phyloP scores from a whole-genome alignment of 2,888 invertebrate genomes.

The Diarsia brunnea region DNA sequence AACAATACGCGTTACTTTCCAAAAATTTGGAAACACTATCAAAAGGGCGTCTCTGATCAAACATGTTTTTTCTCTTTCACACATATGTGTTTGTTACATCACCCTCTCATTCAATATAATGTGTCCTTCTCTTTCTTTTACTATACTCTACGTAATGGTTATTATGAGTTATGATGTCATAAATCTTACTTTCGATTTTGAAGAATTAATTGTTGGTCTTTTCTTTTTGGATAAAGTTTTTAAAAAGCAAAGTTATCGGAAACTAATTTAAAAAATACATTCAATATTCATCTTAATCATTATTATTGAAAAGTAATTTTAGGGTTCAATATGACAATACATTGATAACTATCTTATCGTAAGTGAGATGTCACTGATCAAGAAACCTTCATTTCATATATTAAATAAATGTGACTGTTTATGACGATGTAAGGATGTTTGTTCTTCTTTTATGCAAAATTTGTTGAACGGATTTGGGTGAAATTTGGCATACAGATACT shows the following conservation, averaged over 20 bases:
- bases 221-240: not conserved
- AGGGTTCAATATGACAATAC: not conserved
- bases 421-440: not conserved
- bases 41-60: constrained; percentile 86
- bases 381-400: not conserved
- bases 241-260: not conserved
- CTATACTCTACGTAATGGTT: constrained; percentile 75
- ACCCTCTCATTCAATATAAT: constrained; percentile 61
- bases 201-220: constrained; percentile 4
- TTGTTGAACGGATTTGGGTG: too few relatives aligned
- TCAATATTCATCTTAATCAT: not conserved
- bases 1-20: constrained; percentile 88
- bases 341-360: too few relatives aligned
- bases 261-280: not conserved
- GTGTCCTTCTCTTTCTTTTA: constrained; percentile 69
- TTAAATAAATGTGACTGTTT: not conserved
- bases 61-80: constrained; percentile 78
- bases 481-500: too few relatives aligned
- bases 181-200: constrained; percentile 61
- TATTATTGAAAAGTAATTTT: not conserved
- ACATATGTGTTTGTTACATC: constrained; percentile 47
- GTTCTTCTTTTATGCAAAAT: not conserved
- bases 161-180: constrained; percentile 79
- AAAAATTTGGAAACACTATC: constrained; percentile 91
- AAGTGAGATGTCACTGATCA: not conserved